Conservation (phyloP, 2,888 invertebrate species). For the Ormia ochracea region DNA sequence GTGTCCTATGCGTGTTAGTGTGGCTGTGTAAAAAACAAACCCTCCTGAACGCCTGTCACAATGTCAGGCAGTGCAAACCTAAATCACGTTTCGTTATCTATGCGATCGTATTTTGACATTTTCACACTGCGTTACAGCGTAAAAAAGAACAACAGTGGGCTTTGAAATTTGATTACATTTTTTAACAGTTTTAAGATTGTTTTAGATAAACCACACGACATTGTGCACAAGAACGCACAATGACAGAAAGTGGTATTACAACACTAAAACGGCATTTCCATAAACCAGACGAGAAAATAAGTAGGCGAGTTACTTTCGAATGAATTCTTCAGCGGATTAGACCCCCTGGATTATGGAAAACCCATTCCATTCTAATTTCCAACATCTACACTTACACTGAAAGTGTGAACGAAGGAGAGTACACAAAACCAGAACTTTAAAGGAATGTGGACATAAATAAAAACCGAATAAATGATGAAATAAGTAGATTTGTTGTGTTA, state of each 20-base stretch:
- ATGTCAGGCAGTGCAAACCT: constrained; percentile 42
- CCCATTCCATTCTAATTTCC: too few relatives aligned
- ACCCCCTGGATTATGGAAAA: too few relatives aligned
- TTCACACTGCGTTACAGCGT: constrained; percentile 34
- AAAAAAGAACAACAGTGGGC: constrained; percentile 17
- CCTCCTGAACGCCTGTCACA: constrained; percentile 24
- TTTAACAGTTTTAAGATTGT: constrained; percentile 50
- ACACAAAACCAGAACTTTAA: too few relatives aligned
- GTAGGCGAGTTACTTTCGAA: neutral
- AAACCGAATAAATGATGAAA: too few relatives aligned
- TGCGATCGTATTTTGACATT: constrained; percentile 56
- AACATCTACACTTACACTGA: too few relatives aligned
- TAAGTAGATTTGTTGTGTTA: too few relatives aligned
- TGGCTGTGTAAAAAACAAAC: neutral
- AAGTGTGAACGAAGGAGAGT: too few relatives aligned
- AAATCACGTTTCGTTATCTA: constrained; percentile 55
- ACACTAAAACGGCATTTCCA: neutral
- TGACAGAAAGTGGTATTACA: neutral
- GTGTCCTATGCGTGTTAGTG: neutral
- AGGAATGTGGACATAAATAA: too few relatives aligned
- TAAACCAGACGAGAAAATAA: too few relatives aligned
- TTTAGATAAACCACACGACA: constrained; percentile 46
- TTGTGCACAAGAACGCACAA: neutral
- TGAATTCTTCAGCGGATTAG: too few relatives aligned
- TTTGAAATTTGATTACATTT: constrained; percentile 31